phyloP scores from a whole-genome alignment of 1,140 invertebrate genomes.

The Drosophila persimilis region DNA sequence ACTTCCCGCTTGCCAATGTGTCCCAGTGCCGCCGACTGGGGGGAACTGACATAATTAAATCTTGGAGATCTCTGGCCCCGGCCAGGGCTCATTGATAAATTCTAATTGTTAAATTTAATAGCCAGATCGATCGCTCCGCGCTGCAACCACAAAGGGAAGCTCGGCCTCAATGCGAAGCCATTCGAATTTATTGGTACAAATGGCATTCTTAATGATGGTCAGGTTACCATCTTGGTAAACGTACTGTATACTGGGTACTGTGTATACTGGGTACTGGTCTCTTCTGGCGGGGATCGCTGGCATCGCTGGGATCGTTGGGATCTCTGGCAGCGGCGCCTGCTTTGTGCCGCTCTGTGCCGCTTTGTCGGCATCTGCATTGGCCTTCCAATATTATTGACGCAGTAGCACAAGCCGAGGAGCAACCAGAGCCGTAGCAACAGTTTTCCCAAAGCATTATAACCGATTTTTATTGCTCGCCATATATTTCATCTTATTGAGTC shows the following conservation, averaged over 20 bases:
- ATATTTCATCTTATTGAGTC: slow-evolving; percentile 83
- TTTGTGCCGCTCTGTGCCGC: slow-evolving; percentile 64
- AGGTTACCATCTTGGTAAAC: slow-evolving; percentile 38
- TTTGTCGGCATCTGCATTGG: slow-evolving; percentile 62
- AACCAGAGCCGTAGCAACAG: slow-evolving; percentile 18
- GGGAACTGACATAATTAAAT: slow-evolving; percentile 68
- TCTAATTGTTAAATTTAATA: slow-evolving; percentile 83
- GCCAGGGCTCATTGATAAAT: slow-evolving; percentile 71
- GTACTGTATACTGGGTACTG: not conserved
- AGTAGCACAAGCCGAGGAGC: slow-evolving; percentile 45
- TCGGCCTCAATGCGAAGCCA: slow-evolving; percentile 42
- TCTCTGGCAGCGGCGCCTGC: slow-evolving; percentile 53
- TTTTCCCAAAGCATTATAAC: slow-evolving; percentile 79
- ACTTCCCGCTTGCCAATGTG: slow-evolving; percentile 50
- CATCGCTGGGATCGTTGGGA: slow-evolving; percentile 18
- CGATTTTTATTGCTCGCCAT: slow-evolving; percentile 82
- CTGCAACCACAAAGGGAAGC: slow-evolving; percentile 15
- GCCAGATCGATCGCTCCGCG: slow-evolving; percentile 73
- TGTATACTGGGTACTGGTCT: not conserved
- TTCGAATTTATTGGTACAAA: slow-evolving; percentile 81
- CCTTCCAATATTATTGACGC: slow-evolving; percentile 52
- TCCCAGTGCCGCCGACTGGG: not conserved
- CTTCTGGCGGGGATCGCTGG: slow-evolving; percentile 9
- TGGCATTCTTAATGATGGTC: slow-evolving; percentile 76
- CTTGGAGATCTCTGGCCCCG: slow-evolving; percentile 26